A percentile compares a stretch with the other conserved stretches of the same genome.
Conservation (phyloP, 2,888 invertebrate species). For the Microplitis deprimator region DNA sequence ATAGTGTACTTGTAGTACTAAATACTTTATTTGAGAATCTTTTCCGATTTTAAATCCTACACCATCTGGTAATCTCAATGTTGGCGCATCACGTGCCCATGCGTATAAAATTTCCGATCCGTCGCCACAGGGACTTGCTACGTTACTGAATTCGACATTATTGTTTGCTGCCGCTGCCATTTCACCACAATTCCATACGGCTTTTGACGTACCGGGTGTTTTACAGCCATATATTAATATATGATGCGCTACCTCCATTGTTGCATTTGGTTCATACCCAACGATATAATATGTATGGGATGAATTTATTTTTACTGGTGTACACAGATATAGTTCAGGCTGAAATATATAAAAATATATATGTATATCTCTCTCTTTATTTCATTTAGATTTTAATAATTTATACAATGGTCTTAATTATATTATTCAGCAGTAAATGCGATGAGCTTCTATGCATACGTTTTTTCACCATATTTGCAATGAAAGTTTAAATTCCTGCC, state of each 20-base stretch:
- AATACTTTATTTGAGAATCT: conserved; percentile 85
- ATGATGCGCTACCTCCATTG: conserved; percentile 93
- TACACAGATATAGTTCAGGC: conserved; percentile 94
- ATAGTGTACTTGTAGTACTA: conserved; percentile 96
- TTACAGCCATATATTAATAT: conserved; percentile 93
- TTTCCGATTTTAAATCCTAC: conserved; percentile 95
- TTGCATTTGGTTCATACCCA: conserved; percentile 93
- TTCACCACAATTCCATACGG: conserved; percentile 94
- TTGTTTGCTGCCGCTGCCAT: conserved; percentile 77
- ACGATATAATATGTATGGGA: conserved; percentile 87
- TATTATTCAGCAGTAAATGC: too few relatives aligned
- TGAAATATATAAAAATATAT: conserved; percentile 72
- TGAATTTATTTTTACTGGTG: conserved; percentile 87
- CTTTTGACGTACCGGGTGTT: conserved; percentile 80
- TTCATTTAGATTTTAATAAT: not conserved
- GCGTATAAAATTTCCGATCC: conserved; percentile 91
- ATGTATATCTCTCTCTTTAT: conserved; percentile 1
- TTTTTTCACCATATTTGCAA: too few relatives aligned
- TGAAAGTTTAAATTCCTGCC: too few relatives aligned
- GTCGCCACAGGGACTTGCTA: conserved; percentile 82
- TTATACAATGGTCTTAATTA: not conserved
- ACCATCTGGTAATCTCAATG: conserved; percentile 83
- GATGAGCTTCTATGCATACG: too few relatives aligned
- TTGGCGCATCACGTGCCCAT: conserved; percentile 94
- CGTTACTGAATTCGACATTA: conserved; percentile 69